Evolutionary conservation across 2,113 vertebrate species (phyloP).

Genomic region (Myotis brandtii): DNA sequence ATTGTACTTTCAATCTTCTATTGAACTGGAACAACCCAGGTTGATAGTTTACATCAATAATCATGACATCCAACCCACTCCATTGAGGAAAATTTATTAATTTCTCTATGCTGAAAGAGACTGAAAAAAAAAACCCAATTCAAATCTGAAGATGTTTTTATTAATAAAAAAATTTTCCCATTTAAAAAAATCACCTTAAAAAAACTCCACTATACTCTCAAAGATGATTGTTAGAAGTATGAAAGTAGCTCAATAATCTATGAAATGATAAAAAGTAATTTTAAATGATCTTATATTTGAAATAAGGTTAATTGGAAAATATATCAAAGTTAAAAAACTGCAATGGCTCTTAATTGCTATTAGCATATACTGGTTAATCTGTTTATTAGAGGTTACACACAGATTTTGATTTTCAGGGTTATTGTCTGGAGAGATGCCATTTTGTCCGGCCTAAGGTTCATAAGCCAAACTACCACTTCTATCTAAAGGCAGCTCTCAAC

Average conservation of each 20-base stretch:
- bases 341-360: neutral
- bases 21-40: neutral
- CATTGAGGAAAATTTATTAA: neutral
- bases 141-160: neutral
- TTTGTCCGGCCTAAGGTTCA: neutral
- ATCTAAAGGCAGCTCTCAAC: neutral
- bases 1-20: neutral
- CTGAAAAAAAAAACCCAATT: neutral
- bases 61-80: neutral
- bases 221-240: neutral
- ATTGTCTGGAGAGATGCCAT: neutral
- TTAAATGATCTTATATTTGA: conserved; percentile 17
- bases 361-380: neutral
- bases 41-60: neutral
- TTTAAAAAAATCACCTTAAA: neutral
- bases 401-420: conserved; percentile 1
- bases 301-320: neutral
- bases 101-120: neutral
- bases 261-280: neutral
- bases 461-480: neutral
- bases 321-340: neutral
- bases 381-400: neutral
- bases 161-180: neutral
- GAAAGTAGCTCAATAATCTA: neutral
- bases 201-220: neutral